A percentile compares a stretch with the other conserved stretches of the same genome.
These are phyloP conservation scores for Apogon hyalosoma DNA, from an alignment of 2,797 vertebrate genomes.

Conservation along the genomic window DNA sequence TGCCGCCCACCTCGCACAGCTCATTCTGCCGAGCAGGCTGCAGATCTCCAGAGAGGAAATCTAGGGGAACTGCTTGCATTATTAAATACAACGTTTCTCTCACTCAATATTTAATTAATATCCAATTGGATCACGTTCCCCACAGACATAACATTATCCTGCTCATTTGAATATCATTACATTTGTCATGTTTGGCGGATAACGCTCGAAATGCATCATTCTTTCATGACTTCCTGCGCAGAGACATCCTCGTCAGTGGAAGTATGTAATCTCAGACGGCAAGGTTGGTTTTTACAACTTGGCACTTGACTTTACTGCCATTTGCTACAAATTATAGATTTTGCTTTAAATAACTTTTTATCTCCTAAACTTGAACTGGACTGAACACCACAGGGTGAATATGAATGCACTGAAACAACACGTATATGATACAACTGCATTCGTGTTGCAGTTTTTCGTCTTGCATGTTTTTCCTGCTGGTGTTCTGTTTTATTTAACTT, in stretches of 20 bases:
- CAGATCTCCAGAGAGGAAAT: slow-evolving; percentile 76
- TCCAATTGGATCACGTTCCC: slow-evolving; percentile 82
- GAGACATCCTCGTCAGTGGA: slow-evolving; percentile 66
- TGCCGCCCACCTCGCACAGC: slow-evolving; percentile 54
- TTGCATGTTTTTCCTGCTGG: slow-evolving; percentile 2
- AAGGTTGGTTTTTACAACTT: slow-evolving; percentile 61
- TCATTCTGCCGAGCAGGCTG: slow-evolving; percentile 62
- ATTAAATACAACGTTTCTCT: slow-evolving; percentile 83
- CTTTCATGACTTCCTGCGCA: slow-evolving; percentile 72
- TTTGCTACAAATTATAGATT: slow-evolving; percentile 57
- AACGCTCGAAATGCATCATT: slow-evolving; percentile 75
- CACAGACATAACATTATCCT: slow-evolving; percentile 82
- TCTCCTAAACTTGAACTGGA: slow-evolving; percentile 40
- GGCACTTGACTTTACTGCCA: slow-evolving; percentile 56
- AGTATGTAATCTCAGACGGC: slow-evolving; percentile 63
- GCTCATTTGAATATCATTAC: slow-evolving; percentile 84
- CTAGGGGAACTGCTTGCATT: slow-evolving; percentile 78
- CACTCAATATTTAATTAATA: slow-evolving; percentile 86
- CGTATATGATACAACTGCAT: slow-evolving; percentile 9
- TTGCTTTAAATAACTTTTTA: slow-evolving; percentile 45
- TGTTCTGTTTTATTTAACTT: slow-evolving; percentile 3
- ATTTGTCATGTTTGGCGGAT: slow-evolving; percentile 81
- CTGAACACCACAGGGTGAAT: slow-evolving; percentile 28
- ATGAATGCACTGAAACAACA: slow-evolving; percentile 9
- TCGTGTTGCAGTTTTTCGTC: slow-evolving; percentile 1